Percentiles rank a stretch among this genome's conserved stretches.
phyloP scores from a whole-genome alignment of 2,888 invertebrate species.

The Ophioninae sp. region DNA sequence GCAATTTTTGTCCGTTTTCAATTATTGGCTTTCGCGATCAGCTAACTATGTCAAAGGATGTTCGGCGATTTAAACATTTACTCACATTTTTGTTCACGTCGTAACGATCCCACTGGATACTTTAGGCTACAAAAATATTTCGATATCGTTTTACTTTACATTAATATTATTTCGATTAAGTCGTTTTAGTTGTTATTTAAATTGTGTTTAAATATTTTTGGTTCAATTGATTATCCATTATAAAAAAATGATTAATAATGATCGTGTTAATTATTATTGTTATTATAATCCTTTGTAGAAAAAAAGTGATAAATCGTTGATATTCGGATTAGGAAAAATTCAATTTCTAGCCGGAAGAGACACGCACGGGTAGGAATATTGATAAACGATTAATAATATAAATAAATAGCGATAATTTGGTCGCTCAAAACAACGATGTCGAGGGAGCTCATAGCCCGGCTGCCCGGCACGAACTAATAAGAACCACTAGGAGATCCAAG shows the following conservation, averaged over 20 bases:
- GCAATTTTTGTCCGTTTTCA: neutral
- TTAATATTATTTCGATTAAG: neutral
- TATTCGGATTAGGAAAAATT: neutral
- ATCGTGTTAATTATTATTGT: neutral
- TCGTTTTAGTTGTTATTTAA: neutral
- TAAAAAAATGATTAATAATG: too few species aligned
- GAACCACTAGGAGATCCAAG: conserved; percentile 57
- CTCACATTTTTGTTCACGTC: conserved; percentile 36
- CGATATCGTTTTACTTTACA: neutral
- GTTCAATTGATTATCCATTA: too few species aligned
- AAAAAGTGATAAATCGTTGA: neutral
- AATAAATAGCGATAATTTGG: neutral
- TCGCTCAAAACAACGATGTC: conserved; percentile 24
- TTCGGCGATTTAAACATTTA: conserved; percentile 10
- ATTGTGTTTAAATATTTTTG: neutral
- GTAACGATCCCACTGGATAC: neutral
- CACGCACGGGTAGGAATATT: neutral
- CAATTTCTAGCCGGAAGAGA: neutral
- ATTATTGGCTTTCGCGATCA: neutral
- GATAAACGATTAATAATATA: neutral
- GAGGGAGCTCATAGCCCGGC: conserved; percentile 69
- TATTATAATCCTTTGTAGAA: neutral
- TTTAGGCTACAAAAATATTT: neutral
- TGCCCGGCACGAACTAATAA: conserved; percentile 73
- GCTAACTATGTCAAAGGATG: too few species aligned